Conservation (phyloP, 2,888 invertebrate species). For the Drosophila trichaetosa region DNA sequence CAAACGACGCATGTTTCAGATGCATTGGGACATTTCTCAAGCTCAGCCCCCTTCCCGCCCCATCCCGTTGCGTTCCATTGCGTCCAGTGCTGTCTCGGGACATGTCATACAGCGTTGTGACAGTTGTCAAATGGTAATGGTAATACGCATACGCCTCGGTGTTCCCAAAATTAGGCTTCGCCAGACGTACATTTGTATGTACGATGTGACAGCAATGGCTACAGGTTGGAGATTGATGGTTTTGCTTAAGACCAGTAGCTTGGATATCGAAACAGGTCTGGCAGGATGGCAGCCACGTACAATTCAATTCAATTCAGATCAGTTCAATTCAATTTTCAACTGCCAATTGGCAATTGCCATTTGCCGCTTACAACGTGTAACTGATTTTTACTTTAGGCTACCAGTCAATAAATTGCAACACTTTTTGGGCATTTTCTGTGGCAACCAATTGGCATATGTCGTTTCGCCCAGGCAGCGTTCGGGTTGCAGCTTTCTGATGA, state of each 20-base stretch:
- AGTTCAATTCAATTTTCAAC: slow-evolving; percentile 44
- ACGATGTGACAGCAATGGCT: slow-evolving; percentile 68
- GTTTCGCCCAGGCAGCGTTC: slow-evolving; percentile 26
- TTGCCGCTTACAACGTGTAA: slow-evolving; percentile 37
- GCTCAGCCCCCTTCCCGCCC: slow-evolving; percentile 7
- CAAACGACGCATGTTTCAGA: slow-evolving; percentile 46
- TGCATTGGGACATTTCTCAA: slow-evolving; percentile 61
- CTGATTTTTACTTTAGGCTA: slow-evolving; percentile 34
- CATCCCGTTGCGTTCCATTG: background rate
- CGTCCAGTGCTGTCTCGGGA: slow-evolving; percentile 5
- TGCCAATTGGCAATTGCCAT: slow-evolving; percentile 35
- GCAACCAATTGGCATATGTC: slow-evolving; percentile 54
- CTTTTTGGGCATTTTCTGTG: slow-evolving; percentile 63
- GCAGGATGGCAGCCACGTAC: slow-evolving; percentile 66
- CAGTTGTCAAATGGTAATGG: slow-evolving; percentile 77
- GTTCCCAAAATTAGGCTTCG: slow-evolving; percentile 59
- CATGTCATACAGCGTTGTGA: slow-evolving; percentile 79
- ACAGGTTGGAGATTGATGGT: slow-evolving; percentile 68
- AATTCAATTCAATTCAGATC: slow-evolving; percentile 57
- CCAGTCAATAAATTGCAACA: slow-evolving; percentile 62
- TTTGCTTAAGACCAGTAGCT: slow-evolving; percentile 80
- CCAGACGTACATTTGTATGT: slow-evolving; percentile 52
- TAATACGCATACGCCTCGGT: slow-evolving; percentile 57
- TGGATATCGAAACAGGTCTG: slow-evolving; percentile 70
- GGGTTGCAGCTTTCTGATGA: slow-evolving; percentile 28